A percentile compares a stretch with the other conserved stretches of the same genome.
Conservation (phyloP, 2,888 invertebrate species). For the Agelastica alni region DNA sequence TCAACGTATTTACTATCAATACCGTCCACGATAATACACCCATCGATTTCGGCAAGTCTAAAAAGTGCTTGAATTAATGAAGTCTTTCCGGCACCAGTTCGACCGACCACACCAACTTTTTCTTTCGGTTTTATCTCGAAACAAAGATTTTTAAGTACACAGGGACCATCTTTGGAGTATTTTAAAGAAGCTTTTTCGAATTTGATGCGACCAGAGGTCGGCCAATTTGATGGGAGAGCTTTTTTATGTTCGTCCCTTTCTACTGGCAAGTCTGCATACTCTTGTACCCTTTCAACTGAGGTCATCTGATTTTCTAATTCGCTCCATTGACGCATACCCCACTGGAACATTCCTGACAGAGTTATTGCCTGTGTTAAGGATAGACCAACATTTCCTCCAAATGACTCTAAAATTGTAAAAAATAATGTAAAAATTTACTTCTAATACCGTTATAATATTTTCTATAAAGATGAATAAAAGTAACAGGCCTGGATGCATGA, state of each 20-base stretch:
- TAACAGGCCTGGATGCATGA: too few species aligned
- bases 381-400: conserved; percentile 76
- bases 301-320: conserved; percentile 86
- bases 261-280: conserved; percentile 73
- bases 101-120: conserved; percentile 78
- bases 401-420: conserved; percentile 52
- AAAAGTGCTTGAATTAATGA: conserved; percentile 78
- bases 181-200: conserved; percentile 71
- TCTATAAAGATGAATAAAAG: background rate
- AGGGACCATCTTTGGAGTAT: conserved; percentile 71
- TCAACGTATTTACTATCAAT: conserved; percentile 71
- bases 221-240: conserved; percentile 74
- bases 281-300: conserved; percentile 82
- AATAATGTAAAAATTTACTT: background rate
- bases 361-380: conserved; percentile 81
- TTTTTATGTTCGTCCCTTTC: conserved; percentile 65
- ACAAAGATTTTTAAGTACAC: conserved; percentile 73
- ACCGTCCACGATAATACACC: conserved; percentile 79
- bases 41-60: conserved; percentile 76
- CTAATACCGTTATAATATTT: background rate
- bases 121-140: conserved; percentile 68
- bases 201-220: conserved; percentile 67
- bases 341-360: conserved; percentile 69
- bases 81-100: conserved; percentile 83
- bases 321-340: conserved; percentile 79